Percentiles rank a stretch among this genome's conserved stretches.
These are phyloP conservation scores for Thera britannica DNA, from an alignment of 2,888 invertebrate species.

Conservation along the genomic window DNA sequence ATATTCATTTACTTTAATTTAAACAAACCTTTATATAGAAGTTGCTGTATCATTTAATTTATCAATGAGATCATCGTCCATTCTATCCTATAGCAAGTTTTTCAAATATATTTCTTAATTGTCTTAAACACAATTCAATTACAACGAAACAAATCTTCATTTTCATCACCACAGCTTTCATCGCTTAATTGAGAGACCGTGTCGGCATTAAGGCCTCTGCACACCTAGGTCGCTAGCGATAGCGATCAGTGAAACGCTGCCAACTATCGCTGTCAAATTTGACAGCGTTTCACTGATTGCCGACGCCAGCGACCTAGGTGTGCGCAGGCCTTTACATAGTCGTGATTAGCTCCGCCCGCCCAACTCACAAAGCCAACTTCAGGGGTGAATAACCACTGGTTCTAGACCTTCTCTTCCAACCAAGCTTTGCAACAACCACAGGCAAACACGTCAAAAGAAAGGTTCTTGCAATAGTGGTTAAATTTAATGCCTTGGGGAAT, in stretches of 20 bases:
- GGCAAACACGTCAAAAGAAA: not conserved
- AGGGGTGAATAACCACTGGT: constrained; percentile 40
- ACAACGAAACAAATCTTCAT: constrained; percentile 12
- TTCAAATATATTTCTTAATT: not conserved
- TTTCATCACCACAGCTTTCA: constrained; percentile 36
- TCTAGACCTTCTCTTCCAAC: constrained; percentile 31
- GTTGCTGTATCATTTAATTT: too few species aligned
- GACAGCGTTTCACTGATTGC: too few species aligned
- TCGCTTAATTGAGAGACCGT: constrained; percentile 43
- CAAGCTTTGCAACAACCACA: not conserved
- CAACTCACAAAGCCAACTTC: constrained; percentile 30
- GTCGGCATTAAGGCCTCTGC: constrained; percentile 33
- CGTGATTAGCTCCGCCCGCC: constrained; percentile 57
- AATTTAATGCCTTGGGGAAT: constrained; percentile 17
- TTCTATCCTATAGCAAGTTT: too few species aligned
- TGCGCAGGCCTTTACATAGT: constrained; percentile 28
- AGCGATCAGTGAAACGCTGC: too few species aligned
- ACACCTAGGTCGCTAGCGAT: too few species aligned
- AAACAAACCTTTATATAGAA: too few species aligned
- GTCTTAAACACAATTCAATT: not conserved
- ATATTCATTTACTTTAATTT: too few species aligned
- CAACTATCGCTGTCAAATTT: too few species aligned
- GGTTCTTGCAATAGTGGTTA: constrained; percentile 16
- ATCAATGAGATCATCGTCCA: too few species aligned
- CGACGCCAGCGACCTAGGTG: too few species aligned